Conservation (phyloP, 1,140 invertebrate genomes). For the Microvelia longipes region DNA sequence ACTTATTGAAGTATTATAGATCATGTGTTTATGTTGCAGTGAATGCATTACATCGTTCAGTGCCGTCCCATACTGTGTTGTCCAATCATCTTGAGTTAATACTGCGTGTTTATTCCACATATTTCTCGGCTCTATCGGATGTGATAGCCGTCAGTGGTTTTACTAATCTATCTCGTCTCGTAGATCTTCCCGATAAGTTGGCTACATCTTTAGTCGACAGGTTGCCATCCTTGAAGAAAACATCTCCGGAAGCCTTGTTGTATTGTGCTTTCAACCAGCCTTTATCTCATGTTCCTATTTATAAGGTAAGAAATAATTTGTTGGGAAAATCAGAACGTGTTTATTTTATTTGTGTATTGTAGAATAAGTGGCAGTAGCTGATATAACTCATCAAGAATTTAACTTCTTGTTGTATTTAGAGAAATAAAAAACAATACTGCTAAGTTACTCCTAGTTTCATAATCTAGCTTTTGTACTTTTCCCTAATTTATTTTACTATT, state of each 20-base stretch:
- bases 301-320: slow-evolving; percentile 23
- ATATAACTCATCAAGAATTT: too few species aligned
- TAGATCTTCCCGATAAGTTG: slow-evolving; percentile 41
- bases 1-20: too few species aligned
- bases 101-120: slow-evolving; percentile 44
- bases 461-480: too few species aligned
- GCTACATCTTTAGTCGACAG: slow-evolving; percentile 41
- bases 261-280: slow-evolving; percentile 41
- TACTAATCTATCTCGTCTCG: slow-evolving; percentile 42
- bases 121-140: slow-evolving; percentile 55
- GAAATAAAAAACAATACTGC: too few species aligned
- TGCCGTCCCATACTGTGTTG: slow-evolving; percentile 34
- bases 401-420: too few species aligned
- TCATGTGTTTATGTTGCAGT: too few species aligned
- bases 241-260: slow-evolving; percentile 37
- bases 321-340: neutral
- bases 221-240: slow-evolving; percentile 31
- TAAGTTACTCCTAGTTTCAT: too few species aligned
- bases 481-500: too few species aligned
- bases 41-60: slow-evolving; percentile 54
- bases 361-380: too few species aligned
- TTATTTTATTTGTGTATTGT: neutral
- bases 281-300: slow-evolving; percentile 39
- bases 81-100: neutral
- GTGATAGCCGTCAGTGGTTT: slow-evolving; percentile 55